These are phyloP conservation scores for Synergus umbraculus DNA, from an alignment of 2,888 invertebrate genomes.

Conservation along the genomic window DNA sequence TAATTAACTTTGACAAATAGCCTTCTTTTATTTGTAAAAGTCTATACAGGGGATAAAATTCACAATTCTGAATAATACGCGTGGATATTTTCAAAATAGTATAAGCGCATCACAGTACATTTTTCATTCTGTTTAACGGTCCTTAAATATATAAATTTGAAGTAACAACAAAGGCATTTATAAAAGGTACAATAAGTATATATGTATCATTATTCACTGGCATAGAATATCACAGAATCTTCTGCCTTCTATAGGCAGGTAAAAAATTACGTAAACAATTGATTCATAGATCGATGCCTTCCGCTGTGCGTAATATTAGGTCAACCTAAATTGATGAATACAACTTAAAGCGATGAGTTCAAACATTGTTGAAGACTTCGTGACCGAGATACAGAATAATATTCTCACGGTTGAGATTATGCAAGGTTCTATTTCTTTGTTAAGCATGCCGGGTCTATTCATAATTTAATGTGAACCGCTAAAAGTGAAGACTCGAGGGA, in stretches of 20 bases:
- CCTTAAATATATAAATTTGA: neutral
- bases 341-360: neutral
- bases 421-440: conserved; percentile 44
- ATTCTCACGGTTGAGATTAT: conserved; percentile 52
- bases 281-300: conserved; percentile 23
- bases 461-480: conserved; percentile 30
- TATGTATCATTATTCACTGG: neutral
- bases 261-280: conserved; percentile 17
- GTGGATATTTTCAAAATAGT: too few species aligned
- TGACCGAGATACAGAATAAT: conserved; percentile 45
- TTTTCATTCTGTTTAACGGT: neutral
- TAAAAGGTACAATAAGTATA: neutral
- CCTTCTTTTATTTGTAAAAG: too few species aligned
- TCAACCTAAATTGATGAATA: conserved; percentile 2
- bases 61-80: too few species aligned
- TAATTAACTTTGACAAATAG: too few species aligned
- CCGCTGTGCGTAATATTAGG: conserved; percentile 23
- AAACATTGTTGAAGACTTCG: conserved; percentile 27
- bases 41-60: too few species aligned
- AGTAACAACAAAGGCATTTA: neutral
- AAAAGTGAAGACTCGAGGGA: conserved; percentile 40
- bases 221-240: conserved; percentile 37
- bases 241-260: conserved; percentile 9
- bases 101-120: too few species aligned
- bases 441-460: conserved; percentile 1